phyloP scores from a whole-genome alignment of 2,888 invertebrate species.

The Agrochola circellaris region DNA sequence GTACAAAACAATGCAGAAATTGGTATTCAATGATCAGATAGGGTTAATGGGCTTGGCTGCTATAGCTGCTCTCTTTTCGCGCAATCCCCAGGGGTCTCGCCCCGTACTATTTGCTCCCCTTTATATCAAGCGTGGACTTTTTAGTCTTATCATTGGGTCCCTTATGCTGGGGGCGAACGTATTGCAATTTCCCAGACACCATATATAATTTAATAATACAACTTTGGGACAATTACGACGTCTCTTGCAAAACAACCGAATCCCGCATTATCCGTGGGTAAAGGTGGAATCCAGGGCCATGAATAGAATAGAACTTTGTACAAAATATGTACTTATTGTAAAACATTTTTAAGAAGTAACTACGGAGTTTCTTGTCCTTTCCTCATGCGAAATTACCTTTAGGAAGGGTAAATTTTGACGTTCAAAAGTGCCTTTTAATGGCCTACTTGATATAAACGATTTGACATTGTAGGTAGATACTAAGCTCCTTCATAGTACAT shows the following conservation, averaged over 20 bases:
- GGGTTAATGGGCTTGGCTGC: too few relatives aligned
- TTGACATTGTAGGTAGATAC: not conserved
- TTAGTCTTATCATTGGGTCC: conserved; percentile 35
- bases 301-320: not conserved
- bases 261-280: not conserved
- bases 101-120: conserved; percentile 9
- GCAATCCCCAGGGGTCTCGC: not conserved
- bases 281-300: not conserved
- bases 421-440: not conserved
- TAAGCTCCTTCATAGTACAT: not conserved
- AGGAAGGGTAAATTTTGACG: not conserved
- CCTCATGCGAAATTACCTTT: too few relatives aligned
- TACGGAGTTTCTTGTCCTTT: too few relatives aligned
- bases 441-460: not conserved
- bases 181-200: not conserved
- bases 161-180: conserved; percentile 19
- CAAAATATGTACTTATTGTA: not conserved
- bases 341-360: not conserved
- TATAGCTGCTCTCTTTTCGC: not conserved
- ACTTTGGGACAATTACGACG: too few relatives aligned
- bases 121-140: conserved; percentile 14
- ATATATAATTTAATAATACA: not conserved
- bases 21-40: too few relatives aligned
- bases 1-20: too few relatives aligned
- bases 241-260: not conserved